Conservation (phyloP, 1,140 invertebrate genomes). For the Pollicipes pollicipes region DNA sequence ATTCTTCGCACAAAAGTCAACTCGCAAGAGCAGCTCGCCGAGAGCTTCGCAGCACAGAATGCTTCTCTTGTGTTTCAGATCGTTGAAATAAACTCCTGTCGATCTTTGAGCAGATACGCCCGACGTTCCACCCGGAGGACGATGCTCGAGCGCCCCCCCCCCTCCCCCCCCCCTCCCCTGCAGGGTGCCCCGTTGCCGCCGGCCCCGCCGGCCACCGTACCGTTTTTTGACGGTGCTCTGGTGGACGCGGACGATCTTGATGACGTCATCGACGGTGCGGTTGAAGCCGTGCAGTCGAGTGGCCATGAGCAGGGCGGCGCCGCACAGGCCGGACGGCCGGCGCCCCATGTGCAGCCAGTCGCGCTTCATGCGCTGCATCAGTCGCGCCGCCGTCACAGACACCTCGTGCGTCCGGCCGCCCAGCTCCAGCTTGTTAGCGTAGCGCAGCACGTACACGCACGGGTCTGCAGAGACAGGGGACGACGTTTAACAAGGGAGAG, state of each 20-base stretch:
- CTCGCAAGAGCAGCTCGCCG: too few relatives aligned
- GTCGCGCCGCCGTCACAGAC: conserved; percentile 75
- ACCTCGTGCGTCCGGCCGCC: conserved; percentile 82
- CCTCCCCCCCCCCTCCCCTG: too few relatives aligned
- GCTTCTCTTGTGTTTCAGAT: too few relatives aligned
- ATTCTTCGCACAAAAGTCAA: too few relatives aligned
- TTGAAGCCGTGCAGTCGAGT: conserved; percentile 81
- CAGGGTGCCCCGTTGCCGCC: too few relatives aligned
- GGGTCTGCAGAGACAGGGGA: conserved; percentile 12
- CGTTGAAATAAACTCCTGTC: too few relatives aligned
- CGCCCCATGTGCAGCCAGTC: conserved; percentile 93
- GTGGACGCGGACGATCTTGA: conserved; percentile 90
- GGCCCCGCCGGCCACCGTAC: too few relatives aligned
- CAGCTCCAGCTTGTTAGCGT: conserved; percentile 84
- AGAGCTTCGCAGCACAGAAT: too few relatives aligned
- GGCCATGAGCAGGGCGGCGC: conserved; percentile 49
- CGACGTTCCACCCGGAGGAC: too few relatives aligned
- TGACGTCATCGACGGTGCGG: conserved; percentile 68
- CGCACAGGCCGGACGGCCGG: conserved; percentile 86
- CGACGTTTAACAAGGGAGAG: too few relatives aligned
- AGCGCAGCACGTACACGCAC: conserved; percentile 29
- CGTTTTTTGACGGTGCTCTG: conserved; percentile 81
- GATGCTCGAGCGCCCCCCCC: too few relatives aligned
- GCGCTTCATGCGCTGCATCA: conserved; percentile 93
- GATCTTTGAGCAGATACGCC: too few relatives aligned